phyloP scores from a whole-genome alignment of 2,797 vertebrate genomes.

The Cryptoprocta ferox region DNA sequence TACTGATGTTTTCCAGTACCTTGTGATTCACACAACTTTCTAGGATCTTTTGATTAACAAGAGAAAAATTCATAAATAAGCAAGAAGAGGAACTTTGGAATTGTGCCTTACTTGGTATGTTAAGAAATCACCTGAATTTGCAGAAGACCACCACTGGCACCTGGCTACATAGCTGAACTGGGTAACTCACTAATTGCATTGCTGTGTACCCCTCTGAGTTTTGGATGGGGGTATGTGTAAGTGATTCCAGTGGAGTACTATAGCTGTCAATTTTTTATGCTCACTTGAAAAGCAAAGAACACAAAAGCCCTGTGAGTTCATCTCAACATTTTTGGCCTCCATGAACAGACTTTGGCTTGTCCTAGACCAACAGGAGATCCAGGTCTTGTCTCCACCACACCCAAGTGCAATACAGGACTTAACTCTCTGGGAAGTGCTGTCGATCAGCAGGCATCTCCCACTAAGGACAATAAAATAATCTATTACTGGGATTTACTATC shows the following conservation, averaged over 20 bases:
- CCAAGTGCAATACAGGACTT: neutral
- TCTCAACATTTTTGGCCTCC: neutral
- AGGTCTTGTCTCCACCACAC: neutral
- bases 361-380: neutral
- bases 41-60: conserved; percentile 53
- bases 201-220: neutral
- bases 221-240: neutral
- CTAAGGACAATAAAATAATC: conserved; percentile 39
- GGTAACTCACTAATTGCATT: conserved; percentile 8
- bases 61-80: conserved; percentile 37
- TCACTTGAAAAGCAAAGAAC: conserved; percentile 47
- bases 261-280: conserved; percentile 48
- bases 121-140: conserved; percentile 34
- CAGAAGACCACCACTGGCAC: neutral
- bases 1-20: conserved; percentile 47
- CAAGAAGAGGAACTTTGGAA: neutral
- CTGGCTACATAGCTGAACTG: neutral
- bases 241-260: neutral
- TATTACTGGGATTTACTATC: conserved; percentile 40
- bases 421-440: neutral
- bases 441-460: neutral
- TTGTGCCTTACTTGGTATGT: conserved; percentile 11
- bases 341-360: neutral
- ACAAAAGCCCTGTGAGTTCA: conserved; percentile 14
- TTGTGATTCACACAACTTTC: conserved; percentile 54